Base-by-base conservation (phyloP, 2,113 vertebrate genomes). In the Sciurus niger region DNA sequence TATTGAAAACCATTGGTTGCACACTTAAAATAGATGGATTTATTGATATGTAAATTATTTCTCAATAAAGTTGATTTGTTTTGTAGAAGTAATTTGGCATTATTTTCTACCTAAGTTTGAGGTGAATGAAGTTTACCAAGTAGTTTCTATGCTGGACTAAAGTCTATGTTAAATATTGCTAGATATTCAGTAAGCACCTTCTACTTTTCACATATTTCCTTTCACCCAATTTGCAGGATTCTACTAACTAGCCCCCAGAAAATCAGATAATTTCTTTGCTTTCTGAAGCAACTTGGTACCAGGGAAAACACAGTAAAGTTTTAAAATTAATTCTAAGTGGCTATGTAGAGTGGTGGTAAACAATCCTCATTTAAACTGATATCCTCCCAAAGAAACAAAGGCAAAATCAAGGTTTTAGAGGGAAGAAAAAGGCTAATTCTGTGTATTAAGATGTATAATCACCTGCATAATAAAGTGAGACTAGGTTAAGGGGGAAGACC, bases 161-260 rank as follows among this genome's bases (percentile, higher is more conserved):
- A 43, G 46, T 93, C 80, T 90, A 34, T 84, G 67, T 94, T 58
- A 77, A 96, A 90, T 65, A 84, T 43, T 94, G 28, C 28, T 73
- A 53, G 28, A 7, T 83, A 12, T 89, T 96, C 40, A 82, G 48
- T 37, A 43, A 83, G 37, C 72, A 4, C 22, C 6, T 65, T 28
- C 24, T 82, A 37, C n/a, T 43, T 78, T 96, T 85, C 40, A 37
- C 24, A 51, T 76, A 60, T 76, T 8, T 16, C 14, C 48, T 60
- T 18, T 77, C 24, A 74, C 14, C 22, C 34, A 40, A 3, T 83
- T 83, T 53, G 68, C 8, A 77, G 53, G 80, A 79, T 83, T 73
- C 43, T 24, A 48, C 17, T 8, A 78, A 85, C 84, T 4, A 93
- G 53, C 3, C n/a, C 30, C 10, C 14, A 76, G 40, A 87, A 92